phyloP scores from a whole-genome alignment of 2,113 vertebrate species.

The Burhinus oedicnemus region DNA sequence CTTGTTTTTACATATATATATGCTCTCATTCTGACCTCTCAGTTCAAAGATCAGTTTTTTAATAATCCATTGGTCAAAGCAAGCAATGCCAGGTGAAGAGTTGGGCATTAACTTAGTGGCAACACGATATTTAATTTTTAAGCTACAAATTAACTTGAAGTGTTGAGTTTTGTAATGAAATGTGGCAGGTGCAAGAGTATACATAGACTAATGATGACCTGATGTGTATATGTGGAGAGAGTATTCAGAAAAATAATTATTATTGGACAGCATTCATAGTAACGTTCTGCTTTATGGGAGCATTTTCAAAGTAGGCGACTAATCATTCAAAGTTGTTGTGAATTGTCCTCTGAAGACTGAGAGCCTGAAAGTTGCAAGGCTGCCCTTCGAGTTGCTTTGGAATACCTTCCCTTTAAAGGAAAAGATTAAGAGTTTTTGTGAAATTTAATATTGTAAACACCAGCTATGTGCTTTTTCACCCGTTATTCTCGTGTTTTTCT shows the following conservation, averaged over 20 bases:
- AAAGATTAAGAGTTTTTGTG: not conserved
- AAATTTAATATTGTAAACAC: not conserved
- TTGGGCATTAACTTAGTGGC: not conserved
- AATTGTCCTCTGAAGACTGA: not conserved
- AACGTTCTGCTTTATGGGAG: not conserved
- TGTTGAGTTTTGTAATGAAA: not conserved
- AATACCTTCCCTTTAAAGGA: not conserved
- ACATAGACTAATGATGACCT: not conserved
- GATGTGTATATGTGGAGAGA: not conserved
- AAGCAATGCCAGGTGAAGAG: not conserved
- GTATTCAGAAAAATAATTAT: not conserved
- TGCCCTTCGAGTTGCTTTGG: not conserved
- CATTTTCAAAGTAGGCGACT: not conserved
- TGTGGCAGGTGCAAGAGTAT: not conserved
- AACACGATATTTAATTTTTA: not conserved
- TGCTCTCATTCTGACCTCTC: not conserved
- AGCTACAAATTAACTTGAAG: not conserved
- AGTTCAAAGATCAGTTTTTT: not conserved
- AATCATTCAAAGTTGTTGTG: not conserved
- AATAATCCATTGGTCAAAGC: not conserved
- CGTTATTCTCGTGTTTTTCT: not conserved
- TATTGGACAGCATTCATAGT: not conserved
- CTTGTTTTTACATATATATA: not conserved
- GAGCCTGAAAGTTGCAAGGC: not conserved
- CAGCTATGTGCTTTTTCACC: not conserved